Base-by-base conservation (phyloP, 2,888 invertebrate genomes). In the Tigriopus californicus region DNA sequence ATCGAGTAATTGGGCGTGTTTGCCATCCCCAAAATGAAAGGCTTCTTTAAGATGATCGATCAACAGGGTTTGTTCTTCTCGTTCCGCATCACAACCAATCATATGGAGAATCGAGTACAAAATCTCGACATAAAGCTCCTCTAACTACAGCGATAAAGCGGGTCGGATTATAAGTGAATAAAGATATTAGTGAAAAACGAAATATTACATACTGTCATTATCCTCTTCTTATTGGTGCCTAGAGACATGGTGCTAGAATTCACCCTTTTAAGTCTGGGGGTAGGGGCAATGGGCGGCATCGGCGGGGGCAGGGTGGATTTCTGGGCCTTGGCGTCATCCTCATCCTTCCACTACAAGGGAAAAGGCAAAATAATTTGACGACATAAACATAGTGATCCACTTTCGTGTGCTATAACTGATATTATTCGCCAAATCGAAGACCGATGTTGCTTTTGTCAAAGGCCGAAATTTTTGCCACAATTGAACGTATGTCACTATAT, bases 81-180 rank as follows among this genome's bases (percentile, higher is more conserved):
- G 25, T 20, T 58, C 58, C 8, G 80, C 79, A 70, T 84, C 83
- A 72, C 82, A 82, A 61, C 87, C 87, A 66, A 88, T 81, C 72
- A 85, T 85, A 72, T 89, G 85, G 62, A 84, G 74, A 62, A 83
- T 83, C 74, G 87, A 83, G 70, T 82, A 88, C 61, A 89, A 72
- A 61, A 89, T 76, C 72, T 87, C 86, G 67, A 82, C 76, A 70
- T 89, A 89, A 20, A 89, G 77, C 73, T 88, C 87, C 69, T 89
- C 88, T 67, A 87, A 81, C 85, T 86, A 47, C 6, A 54, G 40
- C 1, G 6, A 25, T 12, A 1, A 40, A 15, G 5, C 15, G 15
- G 13, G 8, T 15, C 2, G 18, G 40, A 53, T 33, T 20, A 33
- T 2, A 20, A 15, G 25, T 3, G 2, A 2, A 12, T 47, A 15